phyloP scores from a whole-genome alignment of 2,113 vertebrate species.

The Isurus oxyrinchus region DNA sequence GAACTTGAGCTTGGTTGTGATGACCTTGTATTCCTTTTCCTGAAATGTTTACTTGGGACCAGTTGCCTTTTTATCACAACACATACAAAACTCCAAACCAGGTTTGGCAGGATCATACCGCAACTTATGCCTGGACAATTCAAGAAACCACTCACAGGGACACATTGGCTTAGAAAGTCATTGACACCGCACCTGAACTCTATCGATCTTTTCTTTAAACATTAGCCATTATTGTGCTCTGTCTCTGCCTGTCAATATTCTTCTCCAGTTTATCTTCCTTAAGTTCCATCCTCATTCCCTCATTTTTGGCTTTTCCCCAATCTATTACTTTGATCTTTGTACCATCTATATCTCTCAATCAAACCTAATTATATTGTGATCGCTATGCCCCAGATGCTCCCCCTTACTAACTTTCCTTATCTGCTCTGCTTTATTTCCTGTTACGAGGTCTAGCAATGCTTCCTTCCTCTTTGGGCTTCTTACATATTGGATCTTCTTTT shows the following conservation, averaged over 20 bases:
- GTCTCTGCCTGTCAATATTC: background rate
- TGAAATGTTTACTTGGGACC: background rate
- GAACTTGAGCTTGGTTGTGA: background rate
- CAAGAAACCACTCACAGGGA: background rate
- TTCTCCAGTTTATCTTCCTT: background rate
- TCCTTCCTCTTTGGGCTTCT: background rate
- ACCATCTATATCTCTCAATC: background rate
- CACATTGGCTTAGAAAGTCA: background rate
- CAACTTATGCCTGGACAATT: background rate
- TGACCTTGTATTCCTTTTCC: background rate
- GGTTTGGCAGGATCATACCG: background rate
- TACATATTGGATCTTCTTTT: background rate
- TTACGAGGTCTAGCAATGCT: background rate
- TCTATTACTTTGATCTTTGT: background rate
- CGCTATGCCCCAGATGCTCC: background rate
- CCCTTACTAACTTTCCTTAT: background rate
- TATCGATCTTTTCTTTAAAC: background rate
- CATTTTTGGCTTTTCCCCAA: background rate
- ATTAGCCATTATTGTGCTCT: background rate
- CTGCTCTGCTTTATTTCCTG: background rate
- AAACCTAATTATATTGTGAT: background rate
- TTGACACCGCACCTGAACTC: background rate
- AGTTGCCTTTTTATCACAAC: background rate
- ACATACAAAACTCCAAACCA: background rate
- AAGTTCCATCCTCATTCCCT: background rate